phyloP scores from a whole-genome alignment of 2,113 vertebrate genomes.

The Lathamus discolor region DNA sequence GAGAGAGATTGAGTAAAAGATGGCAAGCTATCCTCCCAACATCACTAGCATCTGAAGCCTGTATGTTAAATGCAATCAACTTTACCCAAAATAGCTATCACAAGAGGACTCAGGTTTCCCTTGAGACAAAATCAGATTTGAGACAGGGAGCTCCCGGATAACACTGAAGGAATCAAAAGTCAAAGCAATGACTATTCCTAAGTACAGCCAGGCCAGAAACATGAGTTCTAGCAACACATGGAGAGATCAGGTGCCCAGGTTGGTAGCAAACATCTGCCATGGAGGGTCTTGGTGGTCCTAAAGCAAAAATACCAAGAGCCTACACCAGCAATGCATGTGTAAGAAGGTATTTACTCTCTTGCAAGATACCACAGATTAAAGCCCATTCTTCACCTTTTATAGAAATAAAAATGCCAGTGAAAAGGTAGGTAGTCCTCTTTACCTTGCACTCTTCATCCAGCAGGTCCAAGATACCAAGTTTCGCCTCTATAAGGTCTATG shows the following conservation, averaged over 20 bases:
- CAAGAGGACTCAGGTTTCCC: not conserved
- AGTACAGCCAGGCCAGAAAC: not conserved
- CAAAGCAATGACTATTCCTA: not conserved
- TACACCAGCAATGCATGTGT: rapidly evolving
- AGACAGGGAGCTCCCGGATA: not conserved
- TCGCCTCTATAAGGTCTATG: conserved; percentile 94
- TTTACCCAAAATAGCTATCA: not conserved
- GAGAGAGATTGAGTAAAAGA: not conserved
- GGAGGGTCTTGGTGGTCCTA: not conserved
- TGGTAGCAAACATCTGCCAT: not conserved
- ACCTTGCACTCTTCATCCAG: conserved; percentile 97
- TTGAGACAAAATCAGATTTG: not conserved
- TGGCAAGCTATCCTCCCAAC: not conserved
- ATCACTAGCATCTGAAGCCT: not conserved
- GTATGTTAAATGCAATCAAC: not conserved
- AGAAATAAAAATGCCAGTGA: rapidly evolving
- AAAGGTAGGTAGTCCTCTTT: not conserved
- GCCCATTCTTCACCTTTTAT: not conserved
- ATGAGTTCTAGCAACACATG: rapidly evolving
- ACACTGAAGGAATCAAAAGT: not conserved
- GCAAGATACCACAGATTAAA: not conserved
- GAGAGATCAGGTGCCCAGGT: rapidly evolving
- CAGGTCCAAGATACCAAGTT: conserved; percentile 91
- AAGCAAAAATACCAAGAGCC: not conserved
- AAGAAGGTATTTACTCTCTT: not conserved